Evolutionary conservation across 2,888 invertebrate genomes (phyloP).

Genomic region (Drosophila koepferae): DNA sequence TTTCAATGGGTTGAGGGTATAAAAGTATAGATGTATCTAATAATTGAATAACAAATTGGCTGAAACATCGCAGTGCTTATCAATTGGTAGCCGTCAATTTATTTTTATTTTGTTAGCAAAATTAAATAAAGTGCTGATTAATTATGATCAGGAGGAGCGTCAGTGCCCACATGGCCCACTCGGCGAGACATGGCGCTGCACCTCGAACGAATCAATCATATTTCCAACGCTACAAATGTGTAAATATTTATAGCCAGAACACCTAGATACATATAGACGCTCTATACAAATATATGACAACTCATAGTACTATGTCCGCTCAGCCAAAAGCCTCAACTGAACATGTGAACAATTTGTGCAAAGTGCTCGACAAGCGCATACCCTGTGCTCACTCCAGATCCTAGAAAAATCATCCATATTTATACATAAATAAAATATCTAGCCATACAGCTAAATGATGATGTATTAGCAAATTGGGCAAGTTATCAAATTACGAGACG

Average conservation of each 20-base stretch:
- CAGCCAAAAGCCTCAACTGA: slow-evolving; percentile 31
- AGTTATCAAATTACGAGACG: neutral
- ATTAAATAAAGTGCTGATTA: slow-evolving; percentile 52
- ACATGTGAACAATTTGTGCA: slow-evolving; percentile 45
- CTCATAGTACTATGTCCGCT: slow-evolving; percentile 13
- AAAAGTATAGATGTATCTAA: slow-evolving; percentile 38
- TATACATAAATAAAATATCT: neutral
- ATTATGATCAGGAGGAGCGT: slow-evolving; percentile 58
- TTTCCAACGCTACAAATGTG: slow-evolving; percentile 14
- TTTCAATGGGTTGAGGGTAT: too few species aligned
- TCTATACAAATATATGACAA: slow-evolving; percentile 5
- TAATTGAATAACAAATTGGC: slow-evolving; percentile 64
- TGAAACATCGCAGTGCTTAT: slow-evolving; percentile 60
- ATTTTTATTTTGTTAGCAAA: slow-evolving; percentile 61
- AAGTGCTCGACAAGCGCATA: neutral
- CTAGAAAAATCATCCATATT: neutral
- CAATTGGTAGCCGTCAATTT: slow-evolving; percentile 52
- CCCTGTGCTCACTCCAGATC: neutral
- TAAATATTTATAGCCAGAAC: slow-evolving; percentile 11
- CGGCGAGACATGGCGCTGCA: slow-evolving; percentile 13
- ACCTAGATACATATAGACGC: neutral
- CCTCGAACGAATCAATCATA: slow-evolving; percentile 69
- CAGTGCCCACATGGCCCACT: slow-evolving; percentile 22
- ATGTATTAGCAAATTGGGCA: neutral
- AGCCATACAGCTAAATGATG: neutral